Evolutionary conservation across 1,140 invertebrate genomes (phyloP), one percentile per base, ranked within the genome.

Genomic region (Andricus grossulariae): DNA sequence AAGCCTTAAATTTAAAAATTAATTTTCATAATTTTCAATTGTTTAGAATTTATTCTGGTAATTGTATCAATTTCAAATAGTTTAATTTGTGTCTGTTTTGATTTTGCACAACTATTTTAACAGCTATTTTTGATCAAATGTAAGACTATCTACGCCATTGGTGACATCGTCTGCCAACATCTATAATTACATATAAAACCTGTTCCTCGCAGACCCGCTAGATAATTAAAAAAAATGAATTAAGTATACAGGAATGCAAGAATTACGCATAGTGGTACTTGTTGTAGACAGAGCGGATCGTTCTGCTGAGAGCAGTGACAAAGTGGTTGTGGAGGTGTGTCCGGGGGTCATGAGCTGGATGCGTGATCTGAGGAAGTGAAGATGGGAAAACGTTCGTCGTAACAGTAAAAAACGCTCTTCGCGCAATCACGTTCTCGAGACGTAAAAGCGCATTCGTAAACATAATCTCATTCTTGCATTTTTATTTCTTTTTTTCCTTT

Each of bases 181-280:
- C 13, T 21, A 66, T 66, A 16, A 15, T 66, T 25, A 32, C 21
- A 16, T 39, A 66, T 25, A 57, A 57, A 57, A 57, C 55, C 19
- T 21, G 55, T 21, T 21, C 15, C 55, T 57, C 21, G 55, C 25
- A 25, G 39, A 15, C 57, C 21, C 21, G 25, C 25, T 60, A 15
- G 21, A 60, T 66, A 21, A 60, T 60, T 66, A 15, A 66, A 66
- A 66, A 32, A 66, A 57, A 57, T 57, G 19, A 66, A 66, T 66
- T 66, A 66, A 32, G 21, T 21, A 16, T 55, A 7, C n/a, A 55
- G 32, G 32, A 66, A 66, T 66, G 57, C 25, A 66, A 66, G 25
- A 66, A 66, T 66, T 66, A 25, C 55, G 55, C 55, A 4, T 21
- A 60, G 21, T 60, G 55, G 21, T 13, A 66, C 21, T 21, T 39